Base-by-base conservation (phyloP, 2,888 invertebrate genomes). In the Cosmia trapezina region DNA sequence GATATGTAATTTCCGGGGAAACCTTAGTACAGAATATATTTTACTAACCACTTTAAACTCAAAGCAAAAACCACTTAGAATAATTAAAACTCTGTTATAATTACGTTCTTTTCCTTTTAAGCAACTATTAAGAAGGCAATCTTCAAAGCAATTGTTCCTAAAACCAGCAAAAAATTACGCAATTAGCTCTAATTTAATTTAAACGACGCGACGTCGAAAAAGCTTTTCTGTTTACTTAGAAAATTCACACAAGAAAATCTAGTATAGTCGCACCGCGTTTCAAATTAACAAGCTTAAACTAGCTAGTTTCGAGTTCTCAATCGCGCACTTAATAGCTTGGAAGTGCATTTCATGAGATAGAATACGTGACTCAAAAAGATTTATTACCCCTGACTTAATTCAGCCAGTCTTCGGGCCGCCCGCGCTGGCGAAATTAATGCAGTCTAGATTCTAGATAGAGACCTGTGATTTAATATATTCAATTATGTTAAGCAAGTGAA, bases 341-440 rank as follows among this genome's bases (percentile, higher is more conserved):
- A 89, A 90, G 87, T 91, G 91, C 91, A 92, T 91, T 92, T 87
- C 89, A 88, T 86, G 88, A 91, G 91, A 91, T 91, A 91, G 91
- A 92, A 92, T 90, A 91, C 90, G 91, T 90, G 91, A 87, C 89
- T 91, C 88, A 88, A 90, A 90, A 90, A 91, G 91, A 93, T 92
- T 93, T 92, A 93, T 92, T 83, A 83, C 85, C 78, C 73, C 83
- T 80, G 88, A 89, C 87, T 90, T 91, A 92, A 92, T 91, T 91
- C 90, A 87, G 82, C 85, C 87, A 88, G 89, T 86, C 87, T 88
- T 88, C 87, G 86, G 88, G 88, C 90, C 85, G 85, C 86, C 84
- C 37, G 28, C 28, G 28, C 28, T 3, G 84, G 74, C 76, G 84
- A 88, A 89, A 91, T 89, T 91, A 91, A 90, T 89, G 89, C 85